Evolutionary conservation across 2,888 invertebrate genomes (phyloP).

Genomic region (Chalcis sispes): DNA sequence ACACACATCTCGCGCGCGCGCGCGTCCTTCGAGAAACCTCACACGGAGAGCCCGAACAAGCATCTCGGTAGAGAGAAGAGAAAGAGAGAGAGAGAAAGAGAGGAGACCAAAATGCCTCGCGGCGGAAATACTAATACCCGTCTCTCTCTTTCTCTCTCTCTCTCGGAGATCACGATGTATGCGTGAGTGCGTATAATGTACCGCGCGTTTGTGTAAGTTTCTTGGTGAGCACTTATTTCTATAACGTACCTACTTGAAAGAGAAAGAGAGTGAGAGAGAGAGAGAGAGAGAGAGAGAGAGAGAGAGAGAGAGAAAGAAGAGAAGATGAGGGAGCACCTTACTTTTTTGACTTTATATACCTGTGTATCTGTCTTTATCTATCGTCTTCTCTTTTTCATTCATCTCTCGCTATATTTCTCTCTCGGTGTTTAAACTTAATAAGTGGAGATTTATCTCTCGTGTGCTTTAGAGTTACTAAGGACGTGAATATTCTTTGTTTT

Average conservation of each 20-base stretch:
- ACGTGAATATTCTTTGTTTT: no score
- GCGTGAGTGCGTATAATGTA: no score
- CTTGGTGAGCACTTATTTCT: slow-evolving; percentile 28
- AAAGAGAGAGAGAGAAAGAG: slow-evolving; percentile 22
- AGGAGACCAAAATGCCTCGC: slow-evolving; percentile 50
- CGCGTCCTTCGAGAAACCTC: slow-evolving; percentile 52
- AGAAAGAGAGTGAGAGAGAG: no score
- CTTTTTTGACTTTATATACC: not conserved
- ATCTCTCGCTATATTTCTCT: not conserved
- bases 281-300: no score
- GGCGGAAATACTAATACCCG: slow-evolving; percentile 53
- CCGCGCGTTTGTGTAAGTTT: slow-evolving; percentile 5
- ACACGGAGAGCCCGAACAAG: slow-evolving; percentile 35
- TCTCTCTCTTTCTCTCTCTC: slow-evolving; percentile 12
- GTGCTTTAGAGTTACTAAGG: no score
- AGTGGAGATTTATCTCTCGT: no score
- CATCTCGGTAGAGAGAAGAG: not conserved
- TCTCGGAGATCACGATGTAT: no score
- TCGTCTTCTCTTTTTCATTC: not conserved
- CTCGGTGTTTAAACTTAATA: no score
- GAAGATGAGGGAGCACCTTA: no score
- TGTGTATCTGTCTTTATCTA: slow-evolving; percentile 7
- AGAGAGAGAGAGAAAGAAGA: no score
- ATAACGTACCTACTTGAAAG: slow-evolving; percentile 16
- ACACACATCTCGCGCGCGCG: not conserved